Evolutionary conservation across 1,140 invertebrate genomes (phyloP).

Genomic region (Leptoteleia sp.): DNA sequence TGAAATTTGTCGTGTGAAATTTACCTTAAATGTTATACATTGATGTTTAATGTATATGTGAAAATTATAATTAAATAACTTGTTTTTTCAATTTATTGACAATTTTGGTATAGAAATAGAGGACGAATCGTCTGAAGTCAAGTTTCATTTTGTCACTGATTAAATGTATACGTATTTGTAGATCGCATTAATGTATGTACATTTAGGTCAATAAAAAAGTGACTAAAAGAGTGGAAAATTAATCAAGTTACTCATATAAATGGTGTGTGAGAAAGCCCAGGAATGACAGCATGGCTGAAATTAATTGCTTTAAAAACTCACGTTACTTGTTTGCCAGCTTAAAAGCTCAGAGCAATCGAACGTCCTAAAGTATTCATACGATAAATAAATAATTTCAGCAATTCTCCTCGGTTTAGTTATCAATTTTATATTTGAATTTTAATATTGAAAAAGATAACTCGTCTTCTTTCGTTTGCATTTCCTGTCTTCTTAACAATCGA

Average conservation of each 20-base stretch:
- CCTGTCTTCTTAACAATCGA: too few species aligned
- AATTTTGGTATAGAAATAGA: background rate
- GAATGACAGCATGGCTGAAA: constrained; percentile 9
- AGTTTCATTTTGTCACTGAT: constrained; percentile 3
- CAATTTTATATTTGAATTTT: too few species aligned
- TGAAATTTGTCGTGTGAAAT: too few species aligned
- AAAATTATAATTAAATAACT: background rate
- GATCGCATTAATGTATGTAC: too few species aligned
- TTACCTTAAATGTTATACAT: too few species aligned
- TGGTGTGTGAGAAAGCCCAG: constrained; percentile 19
- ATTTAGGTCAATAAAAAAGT: constrained; percentile 19
- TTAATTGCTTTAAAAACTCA: constrained; percentile 30
- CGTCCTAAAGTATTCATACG: too few species aligned
- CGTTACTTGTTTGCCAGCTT: constrained; percentile 13
- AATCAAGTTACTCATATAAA: constrained; percentile 23
- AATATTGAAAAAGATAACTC: too few species aligned
- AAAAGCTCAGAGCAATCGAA: constrained; percentile 5
- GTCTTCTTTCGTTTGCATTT: too few species aligned
- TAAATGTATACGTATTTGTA: constrained; percentile 10
- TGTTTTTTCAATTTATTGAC: background rate
- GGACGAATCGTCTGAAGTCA: background rate
- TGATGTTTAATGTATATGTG: too few species aligned
- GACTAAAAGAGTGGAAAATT: constrained; percentile 13
- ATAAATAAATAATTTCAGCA: too few species aligned
- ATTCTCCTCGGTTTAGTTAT: too few species aligned